A percentile compares a stretch with the other conserved stretches of the same genome.
phyloP scores from a whole-genome alignment of 53 echinoderm and acorn worm species.

The Holothuria scabra region DNA sequence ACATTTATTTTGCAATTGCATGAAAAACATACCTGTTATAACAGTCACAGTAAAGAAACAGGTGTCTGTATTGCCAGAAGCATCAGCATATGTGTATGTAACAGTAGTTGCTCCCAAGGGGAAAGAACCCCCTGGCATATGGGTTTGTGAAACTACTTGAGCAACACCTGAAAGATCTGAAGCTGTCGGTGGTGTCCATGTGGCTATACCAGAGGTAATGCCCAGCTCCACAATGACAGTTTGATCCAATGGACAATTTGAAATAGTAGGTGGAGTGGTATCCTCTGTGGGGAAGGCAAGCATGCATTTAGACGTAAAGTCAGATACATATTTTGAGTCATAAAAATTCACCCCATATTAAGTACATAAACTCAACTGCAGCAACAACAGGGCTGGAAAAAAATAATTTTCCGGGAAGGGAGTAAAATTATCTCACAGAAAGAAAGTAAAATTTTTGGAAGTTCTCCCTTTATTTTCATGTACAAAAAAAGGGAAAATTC shows the following conservation, averaged over 20 bases:
- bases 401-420: too few relatives aligned
- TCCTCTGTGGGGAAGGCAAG: background rate
- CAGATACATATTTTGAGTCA: too few relatives aligned
- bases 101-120: constrained; percentile 51
- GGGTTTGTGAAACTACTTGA: background rate
- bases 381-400: too few relatives aligned
- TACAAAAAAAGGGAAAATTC: too few relatives aligned
- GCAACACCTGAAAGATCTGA: constrained; percentile 58
- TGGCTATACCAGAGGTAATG: background rate
- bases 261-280: background rate
- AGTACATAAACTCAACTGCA: too few relatives aligned
- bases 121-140: constrained; percentile 48
- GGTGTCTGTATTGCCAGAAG: constrained; percentile 42
- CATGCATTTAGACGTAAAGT: too few relatives aligned
- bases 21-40: constrained; percentile 42
- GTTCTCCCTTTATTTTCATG: too few relatives aligned
- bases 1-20: too few relatives aligned
- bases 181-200: constrained; percentile 56
- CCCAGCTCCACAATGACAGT: constrained; percentile 23
- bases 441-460: too few relatives aligned
- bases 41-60: constrained; percentile 69
- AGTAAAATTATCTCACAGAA: too few relatives aligned
- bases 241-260: background rate
- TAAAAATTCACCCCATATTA: too few relatives aligned
- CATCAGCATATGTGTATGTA: constrained; percentile 65